Evolutionary conservation across 2,113 vertebrate genomes (phyloP).

Genomic region (Python bivittatus): DNA sequence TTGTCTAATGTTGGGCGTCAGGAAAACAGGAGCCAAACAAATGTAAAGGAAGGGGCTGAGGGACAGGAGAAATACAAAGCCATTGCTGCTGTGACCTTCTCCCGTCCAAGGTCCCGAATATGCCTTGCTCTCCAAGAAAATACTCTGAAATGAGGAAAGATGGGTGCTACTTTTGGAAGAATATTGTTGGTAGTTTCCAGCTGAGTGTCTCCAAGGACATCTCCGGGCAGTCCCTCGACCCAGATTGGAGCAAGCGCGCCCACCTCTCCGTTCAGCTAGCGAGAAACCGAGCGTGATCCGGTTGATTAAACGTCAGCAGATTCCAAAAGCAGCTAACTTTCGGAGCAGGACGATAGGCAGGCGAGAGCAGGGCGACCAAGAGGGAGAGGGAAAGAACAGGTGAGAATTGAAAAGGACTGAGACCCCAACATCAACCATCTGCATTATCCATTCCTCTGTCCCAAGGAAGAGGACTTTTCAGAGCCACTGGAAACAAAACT

Average conservation of each 20-base stretch:
- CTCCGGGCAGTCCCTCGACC: neutral
- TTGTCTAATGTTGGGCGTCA: neutral
- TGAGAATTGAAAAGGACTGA: neutral
- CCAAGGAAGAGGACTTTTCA: neutral
- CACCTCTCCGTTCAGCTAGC: neutral
- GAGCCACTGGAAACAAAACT: neutral
- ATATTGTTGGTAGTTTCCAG: neutral
- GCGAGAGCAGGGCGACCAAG: no score
- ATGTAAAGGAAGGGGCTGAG: neutral
- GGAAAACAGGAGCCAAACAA: neutral
- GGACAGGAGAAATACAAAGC: neutral
- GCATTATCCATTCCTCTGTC: neutral
- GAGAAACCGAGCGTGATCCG: neutral
- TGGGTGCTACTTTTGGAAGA: neutral
- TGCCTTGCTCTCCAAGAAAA: neutral
- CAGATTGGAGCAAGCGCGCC: neutral
- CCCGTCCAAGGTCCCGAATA: neutral
- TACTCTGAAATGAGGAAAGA: neutral
- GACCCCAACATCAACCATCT: no score
- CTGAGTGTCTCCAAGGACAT: neutral
- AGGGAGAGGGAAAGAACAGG: neutral
- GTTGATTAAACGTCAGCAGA: neutral
- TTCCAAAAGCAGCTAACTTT: neutral
- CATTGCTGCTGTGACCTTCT: neutral
- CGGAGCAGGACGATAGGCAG: neutral